Conservation (phyloP, 1,140 invertebrate species). For the Hirudo medicinalis region DNA sequence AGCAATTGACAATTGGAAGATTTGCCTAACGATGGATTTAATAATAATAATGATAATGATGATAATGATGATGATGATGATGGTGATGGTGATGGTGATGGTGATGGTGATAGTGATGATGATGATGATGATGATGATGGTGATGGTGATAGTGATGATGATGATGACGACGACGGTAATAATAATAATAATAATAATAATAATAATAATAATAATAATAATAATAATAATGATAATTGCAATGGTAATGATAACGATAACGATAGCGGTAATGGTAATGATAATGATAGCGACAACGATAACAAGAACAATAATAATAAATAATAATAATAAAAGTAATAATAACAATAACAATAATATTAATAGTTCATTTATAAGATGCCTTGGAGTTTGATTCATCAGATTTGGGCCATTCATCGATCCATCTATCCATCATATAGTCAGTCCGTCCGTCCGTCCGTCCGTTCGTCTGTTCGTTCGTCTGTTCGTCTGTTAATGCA, state of each 20-base stretch:
- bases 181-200: conserved; percentile 19
- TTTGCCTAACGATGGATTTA: background rate
- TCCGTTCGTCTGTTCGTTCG: no score
- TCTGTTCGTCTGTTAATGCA: no score
- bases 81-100: background rate
- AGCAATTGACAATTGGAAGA: no score
- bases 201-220: conserved; percentile 20
- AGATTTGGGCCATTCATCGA: no score
- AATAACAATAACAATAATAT: no score
- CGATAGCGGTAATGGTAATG: background rate
- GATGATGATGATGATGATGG: background rate
- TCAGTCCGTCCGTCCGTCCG: no score
- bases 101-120: background rate
- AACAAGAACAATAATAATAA: background rate
- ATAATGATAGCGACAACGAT: background rate
- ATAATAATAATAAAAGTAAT: no score
- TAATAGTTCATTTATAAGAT: no score
- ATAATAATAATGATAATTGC: conserved; percentile 5
- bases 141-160: background rate
- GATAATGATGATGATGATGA: background rate
- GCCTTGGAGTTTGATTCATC: no score
- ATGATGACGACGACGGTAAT: conserved; percentile 9
- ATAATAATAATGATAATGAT: background rate
- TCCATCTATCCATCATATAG: no score
- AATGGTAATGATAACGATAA: background rate